Evolutionary conservation across 2,888 invertebrate genomes (phyloP).

Genomic region (Euzetes globulus): DNA sequence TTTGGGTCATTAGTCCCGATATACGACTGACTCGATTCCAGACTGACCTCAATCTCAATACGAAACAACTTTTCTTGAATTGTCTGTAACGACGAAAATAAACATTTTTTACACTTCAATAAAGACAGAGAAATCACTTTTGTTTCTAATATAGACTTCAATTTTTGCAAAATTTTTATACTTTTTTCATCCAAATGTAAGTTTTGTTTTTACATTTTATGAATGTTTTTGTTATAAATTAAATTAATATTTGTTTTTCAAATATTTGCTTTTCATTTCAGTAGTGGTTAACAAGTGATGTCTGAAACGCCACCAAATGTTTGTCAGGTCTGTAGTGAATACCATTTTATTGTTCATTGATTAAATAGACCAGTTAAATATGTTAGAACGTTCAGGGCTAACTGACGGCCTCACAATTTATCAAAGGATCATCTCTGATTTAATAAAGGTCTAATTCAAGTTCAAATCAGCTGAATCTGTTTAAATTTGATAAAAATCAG

Average conservation of each 20-base stretch:
- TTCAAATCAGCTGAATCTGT: too few species aligned
- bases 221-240: not conserved
- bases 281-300: not conserved
- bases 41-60: not conserved
- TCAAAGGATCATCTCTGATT: too few species aligned
- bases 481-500: too few species aligned
- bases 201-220: not conserved
- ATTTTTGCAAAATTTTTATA: not conserved
- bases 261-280: not conserved
- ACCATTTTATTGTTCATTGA: too few species aligned
- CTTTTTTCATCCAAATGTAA: not conserved
- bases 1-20: not conserved
- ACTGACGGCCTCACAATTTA: too few species aligned
- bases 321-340: constrained; percentile 16
- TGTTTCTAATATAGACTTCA: not conserved
- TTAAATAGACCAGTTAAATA: too few species aligned
- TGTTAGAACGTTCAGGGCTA: too few species aligned
- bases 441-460: too few species aligned
- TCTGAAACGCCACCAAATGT: not conserved
- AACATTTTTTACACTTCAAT: not conserved
- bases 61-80: too few species aligned
- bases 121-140: not conserved
- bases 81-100: not conserved
- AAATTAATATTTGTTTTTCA: not conserved
- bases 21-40: not conserved